These are phyloP conservation scores for Onthophagus sagittarius DNA, from an alignment of 2,888 invertebrate genomes.

Conservation along the genomic window DNA sequence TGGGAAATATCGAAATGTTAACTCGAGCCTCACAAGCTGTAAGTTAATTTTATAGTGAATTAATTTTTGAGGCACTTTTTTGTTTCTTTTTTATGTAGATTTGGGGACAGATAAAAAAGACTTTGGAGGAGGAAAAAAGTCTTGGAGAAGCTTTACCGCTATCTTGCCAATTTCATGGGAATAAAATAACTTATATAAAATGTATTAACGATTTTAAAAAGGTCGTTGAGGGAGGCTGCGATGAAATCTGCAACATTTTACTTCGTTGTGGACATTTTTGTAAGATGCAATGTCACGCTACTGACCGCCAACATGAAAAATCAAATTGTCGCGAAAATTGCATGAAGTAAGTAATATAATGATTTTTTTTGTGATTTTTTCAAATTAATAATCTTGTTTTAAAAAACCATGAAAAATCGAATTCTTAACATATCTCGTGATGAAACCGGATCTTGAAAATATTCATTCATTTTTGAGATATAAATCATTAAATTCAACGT, in stretches of 20 bases:
- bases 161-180: conserved; percentile 53
- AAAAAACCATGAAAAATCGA: too few relatives aligned
- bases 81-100: conserved; percentile 36
- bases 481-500: too few relatives aligned
- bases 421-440: too few relatives aligned
- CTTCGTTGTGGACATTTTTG: conserved; percentile 64
- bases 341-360: conserved; percentile 50
- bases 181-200: conserved; percentile 45
- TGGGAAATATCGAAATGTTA: conserved; percentile 66
- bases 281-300: conserved; percentile 56
- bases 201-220: conserved; percentile 49
- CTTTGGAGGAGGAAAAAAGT: conserved; percentile 50
- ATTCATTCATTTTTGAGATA: too few relatives aligned
- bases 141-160: conserved; percentile 53
- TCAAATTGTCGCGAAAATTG: conserved; percentile 53
- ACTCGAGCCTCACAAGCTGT: conserved; percentile 48
- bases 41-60: conserved; percentile 22
- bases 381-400: too few relatives aligned
- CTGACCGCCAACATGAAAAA: conserved; percentile 52
- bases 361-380: too few relatives aligned
- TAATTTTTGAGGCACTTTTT: background rate
- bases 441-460: too few relatives aligned
- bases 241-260: conserved; percentile 48
- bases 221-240: conserved; percentile 62
- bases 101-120: conserved; percentile 56